Evolutionary conservation across 2,888 invertebrate genomes (phyloP).

Genomic region (Ditula angustiorana): DNA sequence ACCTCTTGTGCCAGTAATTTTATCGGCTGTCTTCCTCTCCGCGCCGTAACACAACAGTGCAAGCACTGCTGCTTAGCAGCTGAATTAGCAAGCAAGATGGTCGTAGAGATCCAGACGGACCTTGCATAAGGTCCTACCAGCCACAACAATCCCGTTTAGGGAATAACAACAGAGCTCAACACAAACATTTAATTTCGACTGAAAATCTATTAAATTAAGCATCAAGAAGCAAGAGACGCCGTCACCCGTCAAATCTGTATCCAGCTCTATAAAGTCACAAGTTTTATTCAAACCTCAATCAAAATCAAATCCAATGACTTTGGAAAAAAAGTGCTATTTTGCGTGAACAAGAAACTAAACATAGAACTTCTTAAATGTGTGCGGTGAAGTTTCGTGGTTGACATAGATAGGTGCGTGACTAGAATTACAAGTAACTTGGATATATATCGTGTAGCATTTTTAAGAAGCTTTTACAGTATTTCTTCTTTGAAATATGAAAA

Average conservation of each 20-base stretch:
- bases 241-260: neutral
- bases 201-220: slow-evolving; percentile 8
- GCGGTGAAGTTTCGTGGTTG: neutral
- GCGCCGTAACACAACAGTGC: too few relatives aligned
- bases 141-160: too few relatives aligned
- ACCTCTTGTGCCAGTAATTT: too few relatives aligned
- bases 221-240: neutral
- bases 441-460: neutral
- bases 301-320: neutral
- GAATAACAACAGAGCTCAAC: neutral
- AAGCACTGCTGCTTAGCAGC: too few relatives aligned
- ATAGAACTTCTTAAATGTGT: neutral
- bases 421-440: neutral
- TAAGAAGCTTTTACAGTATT: neutral
- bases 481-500: too few relatives aligned
- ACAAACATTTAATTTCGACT: slow-evolving; percentile 4
- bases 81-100: too few relatives aligned
- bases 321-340: neutral
- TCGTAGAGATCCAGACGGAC: too few relatives aligned
- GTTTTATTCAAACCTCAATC: too few relatives aligned
- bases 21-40: too few relatives aligned
- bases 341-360: neutral
- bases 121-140: too few relatives aligned
- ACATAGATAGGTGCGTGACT: neutral
- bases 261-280: neutral